Evolutionary conservation across 2,797 vertebrate species (phyloP), one percentile per base, ranked within the genome.

Genomic region (Bradypus variegatus): DNA sequence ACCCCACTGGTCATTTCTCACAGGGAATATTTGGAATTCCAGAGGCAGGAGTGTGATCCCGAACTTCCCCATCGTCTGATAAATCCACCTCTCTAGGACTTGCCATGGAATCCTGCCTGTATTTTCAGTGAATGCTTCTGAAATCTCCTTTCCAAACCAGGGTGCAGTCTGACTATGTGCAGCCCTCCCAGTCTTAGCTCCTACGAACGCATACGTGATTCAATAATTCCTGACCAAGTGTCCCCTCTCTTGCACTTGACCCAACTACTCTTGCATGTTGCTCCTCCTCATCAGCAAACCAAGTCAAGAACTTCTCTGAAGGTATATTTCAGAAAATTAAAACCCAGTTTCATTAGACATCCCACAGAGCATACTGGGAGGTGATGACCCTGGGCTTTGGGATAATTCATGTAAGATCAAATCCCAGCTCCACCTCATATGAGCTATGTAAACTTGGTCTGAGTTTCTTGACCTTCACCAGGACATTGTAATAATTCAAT

Each of bases 1-100:
- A 23, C 60, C 3, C 48, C 27, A 25, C 18, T 50, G 2, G 6
- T 2, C 9, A 36, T 38, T 64, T 50, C 50, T 41, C 73, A 3
- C 0, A 0, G 53, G 53, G 6, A 1, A 8, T 18, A 3, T 19
- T 23, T 25, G 18, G 45, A 31, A 19, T 36, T 53, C 29, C 64
- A 13, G 81, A 53, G 33, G 29, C 27, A 55, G 67, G 53, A 38
- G 16, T 13, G 45, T 8, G 33, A 50, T 11, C 73, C 29, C 36
- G 45, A 11, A 4, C 6, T 16, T 73, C 36, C 4, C 21, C 19
- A 9, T 18, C 18, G 8, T 12, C n/a, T 41, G 67, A 10, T 33
- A 15, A 18, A 58, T 19, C 48, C 33, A 3, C 13, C 67, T 23
- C 45, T 75, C 23, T 1, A 16, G 21, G 14, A 1, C 33, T 1